Conservation (phyloP, 2,797 vertebrate species). For the Crocodylus rhombifer region DNA sequence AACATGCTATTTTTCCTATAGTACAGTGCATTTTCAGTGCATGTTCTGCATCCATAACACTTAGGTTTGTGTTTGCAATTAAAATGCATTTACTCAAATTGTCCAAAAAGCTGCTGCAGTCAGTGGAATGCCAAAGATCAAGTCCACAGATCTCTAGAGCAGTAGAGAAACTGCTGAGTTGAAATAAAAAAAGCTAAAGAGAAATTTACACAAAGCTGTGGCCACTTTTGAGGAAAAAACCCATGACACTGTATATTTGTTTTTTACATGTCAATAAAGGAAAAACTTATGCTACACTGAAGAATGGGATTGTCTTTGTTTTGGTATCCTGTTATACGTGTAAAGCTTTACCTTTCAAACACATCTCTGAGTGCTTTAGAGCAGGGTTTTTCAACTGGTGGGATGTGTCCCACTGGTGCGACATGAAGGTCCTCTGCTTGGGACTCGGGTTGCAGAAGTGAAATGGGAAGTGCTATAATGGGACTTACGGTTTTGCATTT, state of each 20-base stretch:
- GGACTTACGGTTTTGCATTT: no score
- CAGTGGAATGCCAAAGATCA: background rate
- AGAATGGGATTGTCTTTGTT: background rate
- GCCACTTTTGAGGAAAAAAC: background rate
- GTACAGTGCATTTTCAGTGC: background rate
- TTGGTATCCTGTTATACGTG: accelerated
- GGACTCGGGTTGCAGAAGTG: no score
- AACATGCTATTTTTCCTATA: no score
- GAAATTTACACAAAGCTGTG: background rate
- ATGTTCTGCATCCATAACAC: background rate
- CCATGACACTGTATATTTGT: background rate
- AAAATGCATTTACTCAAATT: background rate
- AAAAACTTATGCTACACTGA: accelerated
- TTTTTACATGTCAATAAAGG: background rate
- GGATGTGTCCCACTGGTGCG: no score
- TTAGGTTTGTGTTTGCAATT: background rate
- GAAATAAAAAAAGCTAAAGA: background rate
- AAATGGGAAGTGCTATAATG: no score
- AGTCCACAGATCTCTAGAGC: no score
- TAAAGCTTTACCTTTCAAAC: accelerated
- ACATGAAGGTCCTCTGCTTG: no score
- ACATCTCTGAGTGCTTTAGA: accelerated
- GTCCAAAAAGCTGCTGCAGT: background rate
- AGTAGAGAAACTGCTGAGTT: background rate
- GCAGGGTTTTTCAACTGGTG: no score